phyloP scores from a whole-genome alignment of 2,888 invertebrate genomes.

The Eristalis tenax region DNA sequence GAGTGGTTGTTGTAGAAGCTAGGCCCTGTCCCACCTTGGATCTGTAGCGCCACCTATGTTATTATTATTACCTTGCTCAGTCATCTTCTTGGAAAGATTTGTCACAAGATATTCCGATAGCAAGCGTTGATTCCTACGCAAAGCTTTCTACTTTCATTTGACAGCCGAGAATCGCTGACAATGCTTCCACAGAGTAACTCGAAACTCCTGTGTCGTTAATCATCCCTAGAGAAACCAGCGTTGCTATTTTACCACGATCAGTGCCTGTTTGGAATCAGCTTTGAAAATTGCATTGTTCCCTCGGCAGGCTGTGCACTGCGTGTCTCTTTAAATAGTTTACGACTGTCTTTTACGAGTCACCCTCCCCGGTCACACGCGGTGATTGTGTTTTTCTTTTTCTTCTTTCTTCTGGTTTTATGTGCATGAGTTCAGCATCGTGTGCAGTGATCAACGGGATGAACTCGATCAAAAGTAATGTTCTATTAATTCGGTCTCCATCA shows the following conservation, averaged over 20 bases:
- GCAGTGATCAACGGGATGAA: neutral
- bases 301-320: neutral
- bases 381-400: neutral
- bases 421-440: neutral
- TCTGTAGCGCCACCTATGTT: too few species aligned
- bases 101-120: too few species aligned
- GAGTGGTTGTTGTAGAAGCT: too few species aligned
- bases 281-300: neutral
- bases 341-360: neutral
- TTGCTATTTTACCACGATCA: neutral
- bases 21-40: too few species aligned
- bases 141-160: too few species aligned
- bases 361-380: neutral
- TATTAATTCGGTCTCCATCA: too few species aligned
- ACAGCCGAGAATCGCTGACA: too few species aligned
- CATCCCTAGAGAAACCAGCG: neutral
- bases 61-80: too few species aligned
- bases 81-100: too few species aligned
- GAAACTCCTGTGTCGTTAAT: neutral
- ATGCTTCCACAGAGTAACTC: too few species aligned
- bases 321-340: neutral
- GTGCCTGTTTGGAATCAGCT: neutral
- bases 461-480: too few species aligned
- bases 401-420: neutral
- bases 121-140: too few species aligned